Base-by-base conservation (phyloP, 2,797 vertebrate genomes). In the Petrocephalus sullivani region DNA sequence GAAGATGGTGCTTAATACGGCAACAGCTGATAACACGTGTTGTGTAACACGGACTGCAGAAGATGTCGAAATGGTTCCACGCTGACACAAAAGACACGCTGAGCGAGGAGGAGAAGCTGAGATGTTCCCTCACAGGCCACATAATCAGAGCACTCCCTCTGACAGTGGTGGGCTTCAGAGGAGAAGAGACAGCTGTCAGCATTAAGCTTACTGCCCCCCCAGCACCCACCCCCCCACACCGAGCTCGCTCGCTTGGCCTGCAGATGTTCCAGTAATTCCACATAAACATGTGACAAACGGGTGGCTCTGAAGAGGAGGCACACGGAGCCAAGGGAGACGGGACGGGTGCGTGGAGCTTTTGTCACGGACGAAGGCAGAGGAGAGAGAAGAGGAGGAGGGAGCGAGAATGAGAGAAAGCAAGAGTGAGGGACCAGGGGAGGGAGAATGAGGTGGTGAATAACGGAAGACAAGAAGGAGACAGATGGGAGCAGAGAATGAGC, bases 221-320 rank as follows among this genome's bases (percentile, higher is more conserved):
- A 41, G 5, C 57, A 46, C 57, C n/a, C 19, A 21, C 19, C 78
- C 49, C 28, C 78, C 41, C n/a, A 41, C n/a, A 49, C 78, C 3
- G 19, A 49, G 19, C 46, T 10, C 46, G 19, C 78, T 9, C 7
- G 37, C 85, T 61, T 64, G 57, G 33, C 41, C 57, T 86, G 85
- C 85, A 86, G 58, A 86, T 61, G 57, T 64, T 61, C 85, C 37
- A 46, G 57, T 86, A 86, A 86, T 86, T 86, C 85, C 58, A 33
- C 10, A 86, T 61, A 86, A 86, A 86, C n/a, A 37, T 33, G 85
- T 86, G 58, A 86, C 85, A 86, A 86, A 64, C 61, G 58, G 58
- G 41, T 41, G 28, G 21, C 10, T 41, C 37, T 37, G 54, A 21
- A 19, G 84, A 85, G 53, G 7, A 56, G 84, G 8, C 53, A 82